Conservation (phyloP, 1,140 invertebrate species). For the Cephus cinctus region DNA sequence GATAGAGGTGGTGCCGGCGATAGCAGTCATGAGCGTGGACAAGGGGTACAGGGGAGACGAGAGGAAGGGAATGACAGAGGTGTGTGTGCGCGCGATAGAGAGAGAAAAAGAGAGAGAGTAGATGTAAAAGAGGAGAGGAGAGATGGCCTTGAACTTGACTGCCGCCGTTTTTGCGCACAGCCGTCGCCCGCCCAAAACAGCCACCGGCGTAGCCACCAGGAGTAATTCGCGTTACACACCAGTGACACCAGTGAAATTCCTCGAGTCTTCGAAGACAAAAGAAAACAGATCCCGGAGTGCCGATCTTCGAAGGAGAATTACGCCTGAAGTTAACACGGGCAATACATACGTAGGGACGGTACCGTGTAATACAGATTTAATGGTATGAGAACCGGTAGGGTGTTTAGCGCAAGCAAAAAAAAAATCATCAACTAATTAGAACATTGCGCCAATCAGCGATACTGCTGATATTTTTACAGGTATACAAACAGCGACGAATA, state of each 20-base stretch:
- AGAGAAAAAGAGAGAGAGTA: not conserved
- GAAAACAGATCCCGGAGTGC: not conserved
- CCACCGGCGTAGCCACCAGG: constrained; percentile 30
- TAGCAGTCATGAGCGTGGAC: not conserved
- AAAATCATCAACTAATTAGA: no score
- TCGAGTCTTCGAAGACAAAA: not conserved
- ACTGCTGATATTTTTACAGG: no score
- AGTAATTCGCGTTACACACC: not conserved
- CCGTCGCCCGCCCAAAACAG: constrained; percentile 31
- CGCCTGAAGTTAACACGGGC: not conserved
- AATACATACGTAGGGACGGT: not conserved
- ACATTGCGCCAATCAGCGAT: no score
- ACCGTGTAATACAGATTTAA: not conserved
- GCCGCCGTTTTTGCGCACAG: constrained; percentile 36
- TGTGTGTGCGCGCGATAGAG: not conserved
- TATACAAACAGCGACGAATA: no score
- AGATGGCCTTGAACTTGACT: constrained; percentile 46
- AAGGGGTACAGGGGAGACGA: not conserved
- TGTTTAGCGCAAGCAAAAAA: no score
- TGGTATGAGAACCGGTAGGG: not conserved
- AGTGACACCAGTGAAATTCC: not conserved
- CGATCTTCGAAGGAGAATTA: not conserved
- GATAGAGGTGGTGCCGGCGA: not conserved
- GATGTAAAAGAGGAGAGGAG: not conserved
- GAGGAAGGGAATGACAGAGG: constrained; percentile 3